Conservation (phyloP, 2,888 invertebrate genomes). For the Stratiomys singularior region DNA sequence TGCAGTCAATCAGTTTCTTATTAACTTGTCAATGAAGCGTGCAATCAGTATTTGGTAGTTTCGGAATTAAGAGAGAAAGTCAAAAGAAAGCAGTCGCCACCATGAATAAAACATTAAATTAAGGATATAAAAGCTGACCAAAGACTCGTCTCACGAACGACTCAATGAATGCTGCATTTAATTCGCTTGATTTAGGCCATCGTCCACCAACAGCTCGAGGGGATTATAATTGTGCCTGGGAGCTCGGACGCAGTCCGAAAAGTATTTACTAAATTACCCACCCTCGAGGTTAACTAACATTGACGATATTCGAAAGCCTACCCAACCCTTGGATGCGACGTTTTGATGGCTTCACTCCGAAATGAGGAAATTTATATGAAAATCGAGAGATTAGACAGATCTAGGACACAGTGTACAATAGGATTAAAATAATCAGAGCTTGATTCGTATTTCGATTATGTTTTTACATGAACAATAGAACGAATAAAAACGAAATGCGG, state of each 20-base stretch:
- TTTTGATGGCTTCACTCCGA: slow-evolving; percentile 23
- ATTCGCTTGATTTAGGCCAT: slow-evolving; percentile 47
- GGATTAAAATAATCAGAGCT: slow-evolving; percentile 41
- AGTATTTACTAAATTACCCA: slow-evolving; percentile 35
- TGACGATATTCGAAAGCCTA: slow-evolving; percentile 10
- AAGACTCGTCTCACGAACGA: slow-evolving; percentile 20
- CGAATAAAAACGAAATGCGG: too few species aligned
- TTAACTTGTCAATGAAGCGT: slow-evolving; percentile 53
- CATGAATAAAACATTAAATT: slow-evolving; percentile 49
- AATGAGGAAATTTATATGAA: slow-evolving; percentile 58
- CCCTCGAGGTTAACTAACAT: not conserved
- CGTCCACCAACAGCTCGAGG: slow-evolving; percentile 47
- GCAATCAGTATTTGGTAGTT: slow-evolving; percentile 16
- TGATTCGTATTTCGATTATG: not conserved
- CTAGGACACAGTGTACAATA: not conserved
- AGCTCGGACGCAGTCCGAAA: not conserved
- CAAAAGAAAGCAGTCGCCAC: slow-evolving; percentile 46
- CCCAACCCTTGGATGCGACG: not conserved
- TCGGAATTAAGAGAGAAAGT: slow-evolving; percentile 42
- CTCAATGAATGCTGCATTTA: slow-evolving; percentile 46
- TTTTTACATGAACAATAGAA: not conserved
- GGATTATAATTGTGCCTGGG: slow-evolving; percentile 48
- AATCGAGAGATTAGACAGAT: slow-evolving; percentile 54
- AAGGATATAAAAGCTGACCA: slow-evolving; percentile 52
- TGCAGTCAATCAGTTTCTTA: slow-evolving; percentile 55